Base-by-base conservation (phyloP, 2,888 invertebrate genomes). In the Parochlus steinenii region DNA sequence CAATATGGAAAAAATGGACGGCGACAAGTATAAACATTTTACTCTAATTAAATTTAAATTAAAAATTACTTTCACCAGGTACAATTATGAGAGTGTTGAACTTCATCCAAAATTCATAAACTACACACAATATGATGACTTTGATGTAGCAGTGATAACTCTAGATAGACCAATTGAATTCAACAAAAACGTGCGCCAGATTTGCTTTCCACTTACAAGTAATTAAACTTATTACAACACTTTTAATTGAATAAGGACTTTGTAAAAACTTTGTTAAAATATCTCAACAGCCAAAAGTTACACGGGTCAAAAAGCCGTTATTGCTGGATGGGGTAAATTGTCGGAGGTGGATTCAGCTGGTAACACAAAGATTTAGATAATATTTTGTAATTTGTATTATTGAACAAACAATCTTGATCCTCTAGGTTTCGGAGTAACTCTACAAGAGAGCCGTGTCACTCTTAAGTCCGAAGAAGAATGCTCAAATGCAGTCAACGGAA, bases 291-390 rank as follows among this genome's bases (percentile, higher is more conserved):
- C 48, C 2, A 56, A 62, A 48, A 53, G 55, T 22, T 69, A 67
- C 41, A 45, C 54, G 2, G 53, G 51, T 10, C 49, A 55, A 40
- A 47, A 52, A 4, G 67, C 61, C 0, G 61, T 59, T 4, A 64
- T 69, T 39, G 61, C 65, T 1, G 70, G 70, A 3, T 70, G 70
- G 70, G 69, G 69, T 3, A n/a, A n/a, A n/a, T n/a, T n/a, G n/a
- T n/a, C n/a, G n/a, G n/a, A n/a, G n/a, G n/a, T n/a, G n/a, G n/a
- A n/a, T n/a, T n/a, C n/a, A n/a, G n/a, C n/a, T n/a, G n/a, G n/a
- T n/a, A n/a, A n/a, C n/a, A n/a, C n/a, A n/a, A n/a, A n/a, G n/a
- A n/a, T n/a, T n/a, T n/a, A n/a, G n/a, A n/a, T n/a, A n/a, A n/a
- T n/a, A n/a, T n/a, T n/a, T n/a, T n/a, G n/a, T n/a, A n/a, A n/a